Conservation (phyloP, 1,140 invertebrate species). For the Ceratosolen fusciceps region DNA sequence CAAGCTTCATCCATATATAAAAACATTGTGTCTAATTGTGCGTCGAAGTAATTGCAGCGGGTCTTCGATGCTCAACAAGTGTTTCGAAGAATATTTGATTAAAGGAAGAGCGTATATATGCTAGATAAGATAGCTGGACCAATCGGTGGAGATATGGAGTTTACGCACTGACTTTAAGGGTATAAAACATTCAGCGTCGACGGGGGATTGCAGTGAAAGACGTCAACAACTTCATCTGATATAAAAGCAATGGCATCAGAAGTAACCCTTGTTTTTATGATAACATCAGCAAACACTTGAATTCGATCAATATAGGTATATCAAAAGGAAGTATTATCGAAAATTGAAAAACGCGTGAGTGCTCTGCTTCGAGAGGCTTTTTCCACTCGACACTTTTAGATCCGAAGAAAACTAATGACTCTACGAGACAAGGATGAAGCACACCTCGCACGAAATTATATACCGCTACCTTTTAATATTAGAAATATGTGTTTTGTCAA, state of each 20-base stretch:
- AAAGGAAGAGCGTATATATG: background rate
- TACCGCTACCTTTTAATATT: slow-evolving; percentile 23
- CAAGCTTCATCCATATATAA: background rate
- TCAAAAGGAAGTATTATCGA: background rate
- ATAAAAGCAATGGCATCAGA: slow-evolving; percentile 1
- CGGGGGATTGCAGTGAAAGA: background rate
- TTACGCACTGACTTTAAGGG: background rate
- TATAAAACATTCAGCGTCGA: background rate
- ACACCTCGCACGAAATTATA: slow-evolving; percentile 10
- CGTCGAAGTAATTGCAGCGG: background rate
- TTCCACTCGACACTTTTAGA: background rate
- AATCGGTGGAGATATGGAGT: background rate
- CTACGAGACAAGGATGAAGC: slow-evolving; percentile 27
- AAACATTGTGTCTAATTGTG: background rate
- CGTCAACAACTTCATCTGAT: background rate
- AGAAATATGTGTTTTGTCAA: background rate
- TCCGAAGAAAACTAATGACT: slow-evolving; percentile 29
- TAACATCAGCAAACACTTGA: slow-evolving; percentile 7
- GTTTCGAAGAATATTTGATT: background rate
- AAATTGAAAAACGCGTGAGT: background rate
- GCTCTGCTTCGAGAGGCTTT: background rate
- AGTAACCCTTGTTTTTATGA: background rate
- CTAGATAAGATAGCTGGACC: background rate
- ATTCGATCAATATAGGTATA: slow-evolving; percentile 16
- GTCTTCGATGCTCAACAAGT: slow-evolving; percentile 20